Base-by-base conservation (phyloP, 2,888 invertebrate genomes). In the Diarsia dahlii region DNA sequence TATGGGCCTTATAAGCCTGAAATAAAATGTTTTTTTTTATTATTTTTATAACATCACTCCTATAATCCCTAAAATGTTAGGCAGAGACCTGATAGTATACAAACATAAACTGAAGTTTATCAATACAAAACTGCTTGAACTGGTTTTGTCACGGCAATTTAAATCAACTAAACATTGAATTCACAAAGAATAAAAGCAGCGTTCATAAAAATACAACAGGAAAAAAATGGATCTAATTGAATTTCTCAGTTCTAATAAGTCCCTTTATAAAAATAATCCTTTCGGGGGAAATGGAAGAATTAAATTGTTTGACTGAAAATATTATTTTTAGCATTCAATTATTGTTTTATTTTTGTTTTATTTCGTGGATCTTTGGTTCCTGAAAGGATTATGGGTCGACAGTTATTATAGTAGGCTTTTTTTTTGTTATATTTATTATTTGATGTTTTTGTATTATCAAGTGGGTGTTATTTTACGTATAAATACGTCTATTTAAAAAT, bases 271-370 rank as follows among this genome's bases (percentile, higher is more conserved):
- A 81, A 82, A 70, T 69, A 67, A 67, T 70, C 50, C 62, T 18
- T 63, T 62, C 23, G 50, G 58, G 62, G 13, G n/a, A 52, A n/a
- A 34, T n/a, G 9, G 8, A 20, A 3, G 12, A 63, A 77, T 78
- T 46, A 65, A 56, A 62, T 66, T 69, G 39, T 66, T 73, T 74
- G 18, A 54, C 28, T 74, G 18, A 28, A 48, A 75, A 54, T 78
- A 54, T 66, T 60, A 28, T 67, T 76, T 67, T 66, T 39, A 3
- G 3, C 23, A 23, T 54, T 74, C 46, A 60, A n/a, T n/a, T n/a
- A 65, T 74, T 65, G 74, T 78, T 75, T 65, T 28, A 56, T 77
- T 67, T 67, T 76, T 34, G 13, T 71, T 81, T 62, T 72, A 52
- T 73, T 65, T 60, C 18, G 28, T 20, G 2, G 10, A 23, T 13